phyloP scores from a whole-genome alignment of 2,113 vertebrate species.

The Mus spicilegus region DNA sequence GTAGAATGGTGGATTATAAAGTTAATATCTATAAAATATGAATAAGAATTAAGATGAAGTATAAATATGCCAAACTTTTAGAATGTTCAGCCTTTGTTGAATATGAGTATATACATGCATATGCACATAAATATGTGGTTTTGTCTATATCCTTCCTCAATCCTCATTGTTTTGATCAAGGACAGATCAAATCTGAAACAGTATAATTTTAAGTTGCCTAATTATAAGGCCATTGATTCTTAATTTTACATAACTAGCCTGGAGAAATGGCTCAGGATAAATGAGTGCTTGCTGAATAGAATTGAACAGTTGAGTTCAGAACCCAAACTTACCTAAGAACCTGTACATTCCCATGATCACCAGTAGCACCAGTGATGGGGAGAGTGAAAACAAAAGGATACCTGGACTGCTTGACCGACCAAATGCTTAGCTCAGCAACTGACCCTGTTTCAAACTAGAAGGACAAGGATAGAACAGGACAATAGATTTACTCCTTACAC shows the following conservation, averaged over 20 bases:
- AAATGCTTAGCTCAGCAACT: neutral
- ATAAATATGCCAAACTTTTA: neutral
- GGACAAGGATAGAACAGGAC: neutral
- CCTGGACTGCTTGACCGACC: neutral
- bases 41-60: neutral
- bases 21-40: neutral
- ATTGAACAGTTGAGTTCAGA: too few relatives aligned
- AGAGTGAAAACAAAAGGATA: too few relatives aligned
- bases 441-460: neutral
- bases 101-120: neutral
- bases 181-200: neutral
- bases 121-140: too few relatives aligned
- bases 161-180: neutral
- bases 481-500: neutral
- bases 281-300: too few relatives aligned
- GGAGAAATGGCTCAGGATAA: too few relatives aligned
- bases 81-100: neutral
- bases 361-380: too few relatives aligned
- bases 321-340: too few relatives aligned
- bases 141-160: too few relatives aligned
- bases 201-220: neutral
- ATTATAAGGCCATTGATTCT: neutral
- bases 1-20: neutral
- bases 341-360: too few relatives aligned
- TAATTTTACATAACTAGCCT: too few relatives aligned